Base-by-base conservation (phyloP, 2,113 vertebrate genomes). In the Psophia crepitans region DNA sequence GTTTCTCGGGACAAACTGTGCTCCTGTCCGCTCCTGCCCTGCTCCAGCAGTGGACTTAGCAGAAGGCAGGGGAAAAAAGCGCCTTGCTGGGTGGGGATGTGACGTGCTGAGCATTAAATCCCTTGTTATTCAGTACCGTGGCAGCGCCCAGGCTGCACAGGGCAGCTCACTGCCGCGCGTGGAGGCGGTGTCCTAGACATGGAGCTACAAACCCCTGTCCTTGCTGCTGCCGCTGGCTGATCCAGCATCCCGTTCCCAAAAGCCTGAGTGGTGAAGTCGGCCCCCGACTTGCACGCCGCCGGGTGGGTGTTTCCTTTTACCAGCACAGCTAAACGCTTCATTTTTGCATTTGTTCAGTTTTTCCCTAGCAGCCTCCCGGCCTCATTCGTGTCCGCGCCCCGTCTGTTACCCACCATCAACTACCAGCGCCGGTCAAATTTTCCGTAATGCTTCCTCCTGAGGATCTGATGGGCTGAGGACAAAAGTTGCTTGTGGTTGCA, bases 221-320 rank as follows among this genome's bases (percentile, higher is more conserved):
- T 58, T 37, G 35, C 77, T 35, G 61, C 66, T 9, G 56, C 61
- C 57, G 66, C 33, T 51, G 76, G 30, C 88, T 35, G 27, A 58
- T 57, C 77, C 73, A 14, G 1, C 20, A 13, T 49, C 83, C 23
- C 10, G 12, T 26, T 58, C 73, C 77, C 63, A 58, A 71, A 54
- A 68, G 26, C 17, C 3, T 15, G 41, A 83, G 85, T 0, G 0
- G 12, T 20, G 41, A 14, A 66, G 37, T 39, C 1, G 2, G 53
- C 37, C 48, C 43, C 1, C 57, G 84, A 12, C 51, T 86, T 48
- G n/a, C 57, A 37, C 17, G 1, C 41, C 46, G 18, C 37, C 2
- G 46, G 63, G 33, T 0, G 61, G 33, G 33, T 48, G 68, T 80
- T 84, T 86, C 37, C 2, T 87, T 83, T 83, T 46, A 39, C 44